Evolutionary conservation across 2,888 invertebrate genomes (phyloP).

Genomic region (Tachina grossa): DNA sequence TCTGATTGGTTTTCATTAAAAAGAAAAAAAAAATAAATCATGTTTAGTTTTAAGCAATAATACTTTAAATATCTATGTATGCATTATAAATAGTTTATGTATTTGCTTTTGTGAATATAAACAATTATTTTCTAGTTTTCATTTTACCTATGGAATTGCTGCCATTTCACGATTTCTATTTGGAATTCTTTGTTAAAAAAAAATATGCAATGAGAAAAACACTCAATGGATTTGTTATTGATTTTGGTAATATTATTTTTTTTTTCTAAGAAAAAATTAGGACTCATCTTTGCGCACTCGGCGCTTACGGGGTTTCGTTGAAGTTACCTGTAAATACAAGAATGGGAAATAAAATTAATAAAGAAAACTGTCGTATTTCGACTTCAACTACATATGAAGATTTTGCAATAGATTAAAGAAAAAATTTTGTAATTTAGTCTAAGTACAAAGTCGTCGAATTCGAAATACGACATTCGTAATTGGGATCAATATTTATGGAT

Average conservation of each 20-base stretch:
- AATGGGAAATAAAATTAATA: not conserved
- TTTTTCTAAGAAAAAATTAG: constrained; percentile 57
- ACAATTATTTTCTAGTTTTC: constrained; percentile 39
- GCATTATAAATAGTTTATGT: not conserved
- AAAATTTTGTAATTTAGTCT: too few species aligned
- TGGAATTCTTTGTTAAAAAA: constrained; percentile 58
- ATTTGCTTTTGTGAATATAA: constrained; percentile 34
- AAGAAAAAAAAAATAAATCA: not conserved
- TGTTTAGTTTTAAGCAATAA: not conserved
- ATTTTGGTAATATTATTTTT: constrained; percentile 34
- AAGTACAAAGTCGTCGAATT: not conserved
- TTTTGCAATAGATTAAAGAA: too few species aligned
- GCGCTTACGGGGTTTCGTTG: constrained; percentile 79
- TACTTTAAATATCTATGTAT: constrained; percentile 27
- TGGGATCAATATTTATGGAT: not conserved
- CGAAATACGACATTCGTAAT: not conserved
- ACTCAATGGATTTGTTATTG: constrained; percentile 53
- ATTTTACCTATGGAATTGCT: constrained; percentile 57
- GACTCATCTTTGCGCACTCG: constrained; percentile 80
- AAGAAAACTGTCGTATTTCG: not conserved
- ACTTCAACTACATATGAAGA: too few species aligned
- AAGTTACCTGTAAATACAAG: constrained; percentile 73
- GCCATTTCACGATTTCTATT: constrained; percentile 32
- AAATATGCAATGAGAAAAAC: constrained; percentile 46
- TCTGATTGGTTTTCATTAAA: not conserved